phyloP scores from a whole-genome alignment of 2,113 vertebrate genomes.

The Ciconia maguari region DNA sequence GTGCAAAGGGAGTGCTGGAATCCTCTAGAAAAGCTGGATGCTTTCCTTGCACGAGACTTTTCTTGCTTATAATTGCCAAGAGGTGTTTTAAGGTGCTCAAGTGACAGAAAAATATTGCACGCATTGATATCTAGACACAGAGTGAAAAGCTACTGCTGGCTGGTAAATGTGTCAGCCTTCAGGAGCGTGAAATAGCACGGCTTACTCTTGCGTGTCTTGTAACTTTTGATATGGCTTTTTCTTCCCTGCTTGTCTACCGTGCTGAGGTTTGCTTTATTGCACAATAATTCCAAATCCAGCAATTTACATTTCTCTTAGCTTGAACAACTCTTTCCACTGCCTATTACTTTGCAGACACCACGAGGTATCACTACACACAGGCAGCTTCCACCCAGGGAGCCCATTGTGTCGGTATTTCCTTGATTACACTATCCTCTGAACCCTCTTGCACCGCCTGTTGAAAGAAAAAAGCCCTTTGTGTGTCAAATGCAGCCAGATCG shows the following conservation, averaged over 20 bases:
- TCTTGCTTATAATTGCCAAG: background rate
- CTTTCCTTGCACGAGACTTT: background rate
- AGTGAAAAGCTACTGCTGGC: background rate
- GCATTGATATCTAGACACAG: background rate
- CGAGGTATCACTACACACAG: background rate
- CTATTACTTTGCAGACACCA: slow-evolving; percentile 17
- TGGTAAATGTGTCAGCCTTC: background rate
- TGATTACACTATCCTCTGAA: background rate
- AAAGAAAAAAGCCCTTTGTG: background rate
- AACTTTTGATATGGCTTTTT: background rate
- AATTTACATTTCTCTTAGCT: slow-evolving; percentile 40
- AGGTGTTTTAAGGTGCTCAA: background rate
- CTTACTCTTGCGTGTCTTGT: background rate
- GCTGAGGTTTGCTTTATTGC: slow-evolving; percentile 33
- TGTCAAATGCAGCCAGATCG: background rate
- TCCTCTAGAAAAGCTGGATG: background rate
- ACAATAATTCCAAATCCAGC: slow-evolving; percentile 21
- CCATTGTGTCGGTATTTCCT: slow-evolving; percentile 24
- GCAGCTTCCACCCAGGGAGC: slow-evolving; percentile 2
- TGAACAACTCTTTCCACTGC: background rate
- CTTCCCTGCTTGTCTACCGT: background rate
- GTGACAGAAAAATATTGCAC: background rate
- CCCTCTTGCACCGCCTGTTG: background rate
- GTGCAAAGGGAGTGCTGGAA: background rate
- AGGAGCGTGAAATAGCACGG: background rate